Percentiles rank a stretch among this genome's conserved stretches.
phyloP scores from a whole-genome alignment of 2,888 invertebrate species.

The Aleiodes testaceus region DNA sequence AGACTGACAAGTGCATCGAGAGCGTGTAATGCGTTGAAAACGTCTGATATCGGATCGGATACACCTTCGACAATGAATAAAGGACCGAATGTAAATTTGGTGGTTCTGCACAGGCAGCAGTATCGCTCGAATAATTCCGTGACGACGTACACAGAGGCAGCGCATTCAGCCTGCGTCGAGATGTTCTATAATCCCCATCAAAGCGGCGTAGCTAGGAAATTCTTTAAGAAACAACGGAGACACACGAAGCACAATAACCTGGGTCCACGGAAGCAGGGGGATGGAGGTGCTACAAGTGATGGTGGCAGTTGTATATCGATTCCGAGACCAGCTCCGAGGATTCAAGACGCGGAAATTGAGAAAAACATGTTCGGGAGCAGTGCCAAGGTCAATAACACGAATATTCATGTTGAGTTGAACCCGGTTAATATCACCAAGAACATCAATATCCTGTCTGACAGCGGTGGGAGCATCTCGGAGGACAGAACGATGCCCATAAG shows the following conservation, averaged over 20 bases:
- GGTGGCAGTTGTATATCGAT: slow-evolving; percentile 73
- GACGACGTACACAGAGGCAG: slow-evolving; percentile 78
- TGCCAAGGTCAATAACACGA: slow-evolving; percentile 87
- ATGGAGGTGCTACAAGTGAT: slow-evolving; percentile 77
- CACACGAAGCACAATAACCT: slow-evolving; percentile 82
- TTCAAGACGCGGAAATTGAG: slow-evolving; percentile 72
- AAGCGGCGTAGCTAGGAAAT: slow-evolving; percentile 93
- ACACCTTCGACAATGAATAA: slow-evolving; percentile 63
- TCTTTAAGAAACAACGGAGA: slow-evolving; percentile 90
- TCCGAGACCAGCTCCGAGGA: slow-evolving; percentile 74
- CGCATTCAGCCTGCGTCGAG: slow-evolving; percentile 77
- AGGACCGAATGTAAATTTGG: slow-evolving; percentile 80
- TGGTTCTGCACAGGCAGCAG: slow-evolving; percentile 82
- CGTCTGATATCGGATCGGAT: slow-evolving; percentile 75
- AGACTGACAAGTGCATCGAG: slow-evolving; percentile 80
- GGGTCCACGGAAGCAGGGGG: slow-evolving; percentile 78
- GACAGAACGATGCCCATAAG: slow-evolving; percentile 65
- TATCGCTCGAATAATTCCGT: slow-evolving; percentile 81
- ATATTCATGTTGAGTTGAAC: slow-evolving; percentile 82
- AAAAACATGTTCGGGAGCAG: slow-evolving; percentile 79
- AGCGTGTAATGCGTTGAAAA: slow-evolving; percentile 78
- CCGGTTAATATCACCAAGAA: slow-evolving; percentile 78
- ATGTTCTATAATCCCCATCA: slow-evolving; percentile 95
- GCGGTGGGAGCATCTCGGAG: slow-evolving; percentile 74
- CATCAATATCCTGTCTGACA: slow-evolving; percentile 80